Evolutionary conservation across 1,140 invertebrate species (phyloP).

Genomic region (Caenorhabditis inopinata): DNA sequence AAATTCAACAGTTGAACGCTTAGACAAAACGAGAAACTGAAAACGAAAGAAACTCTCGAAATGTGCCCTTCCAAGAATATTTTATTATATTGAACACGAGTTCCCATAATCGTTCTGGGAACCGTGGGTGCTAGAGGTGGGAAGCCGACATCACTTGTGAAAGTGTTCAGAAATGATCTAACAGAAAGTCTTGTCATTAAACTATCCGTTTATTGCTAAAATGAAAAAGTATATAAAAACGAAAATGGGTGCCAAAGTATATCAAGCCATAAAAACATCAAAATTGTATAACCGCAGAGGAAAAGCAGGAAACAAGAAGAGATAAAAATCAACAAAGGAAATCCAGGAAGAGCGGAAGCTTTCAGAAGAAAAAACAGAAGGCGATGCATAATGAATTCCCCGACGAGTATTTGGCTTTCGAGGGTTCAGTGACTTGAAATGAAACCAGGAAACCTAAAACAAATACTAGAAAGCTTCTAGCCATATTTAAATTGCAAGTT

Average conservation of each 20-base stretch:
- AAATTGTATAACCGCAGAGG: background rate
- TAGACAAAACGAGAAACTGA: too few relatives aligned
- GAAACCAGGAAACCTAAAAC: too few relatives aligned
- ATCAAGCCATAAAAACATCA: conserved; percentile 22
- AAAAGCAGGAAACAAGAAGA: background rate
- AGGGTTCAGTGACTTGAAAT: too few relatives aligned
- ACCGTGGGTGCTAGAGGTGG: background rate
- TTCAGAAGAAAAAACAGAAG: background rate
- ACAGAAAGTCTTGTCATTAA: background rate
- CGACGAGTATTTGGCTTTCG: too few relatives aligned
- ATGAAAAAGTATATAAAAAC: background rate
- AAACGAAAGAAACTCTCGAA: too few relatives aligned
- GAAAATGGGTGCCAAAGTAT: background rate
- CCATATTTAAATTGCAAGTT: too few relatives aligned
- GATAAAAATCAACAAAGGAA: background rate
- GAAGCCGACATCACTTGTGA: background rate
- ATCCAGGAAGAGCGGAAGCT: background rate
- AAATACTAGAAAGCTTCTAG: too few relatives aligned
- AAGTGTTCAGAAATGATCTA: background rate
- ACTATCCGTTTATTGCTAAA: background rate
- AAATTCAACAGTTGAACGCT: too few relatives aligned
- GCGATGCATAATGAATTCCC: background rate
- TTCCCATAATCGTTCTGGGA: background rate
- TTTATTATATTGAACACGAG: too few relatives aligned
- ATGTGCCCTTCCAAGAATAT: too few relatives aligned